Conservation (phyloP, 2,113 vertebrate species). For the Rhinogobius similis region DNA sequence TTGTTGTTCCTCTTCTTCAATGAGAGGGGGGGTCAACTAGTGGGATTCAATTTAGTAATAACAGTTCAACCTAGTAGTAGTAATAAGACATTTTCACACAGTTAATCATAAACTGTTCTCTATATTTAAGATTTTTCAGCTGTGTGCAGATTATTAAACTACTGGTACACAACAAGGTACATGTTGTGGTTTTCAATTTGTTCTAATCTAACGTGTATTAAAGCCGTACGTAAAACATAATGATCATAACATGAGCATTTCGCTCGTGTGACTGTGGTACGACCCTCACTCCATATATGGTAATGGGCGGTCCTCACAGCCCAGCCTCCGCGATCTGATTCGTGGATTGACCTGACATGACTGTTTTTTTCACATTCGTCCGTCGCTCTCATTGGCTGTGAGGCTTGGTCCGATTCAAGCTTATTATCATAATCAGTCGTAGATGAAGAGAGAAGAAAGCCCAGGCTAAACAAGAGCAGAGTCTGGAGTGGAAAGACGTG, state of each 20-base stretch:
- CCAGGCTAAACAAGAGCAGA: conserved; percentile 43
- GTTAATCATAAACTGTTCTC: too few species aligned
- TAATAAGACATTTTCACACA: too few species aligned
- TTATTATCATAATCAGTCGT: conserved; percentile 75
- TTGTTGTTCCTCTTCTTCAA: too few species aligned
- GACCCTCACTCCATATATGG: conserved; percentile 54
- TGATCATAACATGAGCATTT: too few species aligned
- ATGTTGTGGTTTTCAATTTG: neutral
- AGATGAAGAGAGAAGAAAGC: conserved; percentile 41
- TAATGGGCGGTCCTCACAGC: conserved; percentile 52
- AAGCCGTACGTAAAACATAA: conserved; percentile 20
- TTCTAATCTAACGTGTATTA: conserved; percentile 13
- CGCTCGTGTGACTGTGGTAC: neutral
- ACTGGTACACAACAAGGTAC: too few species aligned
- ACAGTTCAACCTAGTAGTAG: too few species aligned
- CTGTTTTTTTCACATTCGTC: conserved; percentile 34
- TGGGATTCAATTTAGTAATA: too few species aligned
- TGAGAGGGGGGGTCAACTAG: too few species aligned
- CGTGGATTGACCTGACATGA: conserved; percentile 69
- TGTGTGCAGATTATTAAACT: too few species aligned
- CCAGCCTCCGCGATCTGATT: conserved; percentile 58
- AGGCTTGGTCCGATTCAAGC: conserved; percentile 77
- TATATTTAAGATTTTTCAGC: too few species aligned
- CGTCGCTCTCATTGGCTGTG: conserved; percentile 62
- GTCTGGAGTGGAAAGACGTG: conserved; percentile 17